Conservation (phyloP, 1,140 invertebrate genomes). For the Notospermus geniculatus region DNA sequence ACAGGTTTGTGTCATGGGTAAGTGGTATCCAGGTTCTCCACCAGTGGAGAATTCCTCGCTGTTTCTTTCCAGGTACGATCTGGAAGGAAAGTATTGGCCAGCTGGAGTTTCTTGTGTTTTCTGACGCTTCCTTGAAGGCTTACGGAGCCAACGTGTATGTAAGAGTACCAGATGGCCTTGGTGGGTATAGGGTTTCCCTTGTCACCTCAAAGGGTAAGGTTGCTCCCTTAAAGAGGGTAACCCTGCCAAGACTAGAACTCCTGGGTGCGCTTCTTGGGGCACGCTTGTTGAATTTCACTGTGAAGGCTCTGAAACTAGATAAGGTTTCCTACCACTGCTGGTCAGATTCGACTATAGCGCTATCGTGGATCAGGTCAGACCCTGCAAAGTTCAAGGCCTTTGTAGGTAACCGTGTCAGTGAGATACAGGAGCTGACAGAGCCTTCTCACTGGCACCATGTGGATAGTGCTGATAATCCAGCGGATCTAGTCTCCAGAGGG, state of each 20-base stretch:
- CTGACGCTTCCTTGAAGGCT: not conserved
- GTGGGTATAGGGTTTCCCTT: not conserved
- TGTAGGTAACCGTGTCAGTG: no score
- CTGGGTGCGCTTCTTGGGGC: not conserved
- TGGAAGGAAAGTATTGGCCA: not conserved
- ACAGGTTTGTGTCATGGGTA: not conserved
- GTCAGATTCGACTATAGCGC: no score
- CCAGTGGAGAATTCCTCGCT: not conserved
- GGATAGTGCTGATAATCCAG: no score
- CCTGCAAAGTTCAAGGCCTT: no score
- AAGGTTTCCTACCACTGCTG: no score
- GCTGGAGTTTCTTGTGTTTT: slow-evolving; percentile 2
- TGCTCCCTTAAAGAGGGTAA: not conserved
- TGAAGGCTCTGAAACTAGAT: not conserved
- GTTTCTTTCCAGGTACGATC: not conserved
- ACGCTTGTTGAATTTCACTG: not conserved
- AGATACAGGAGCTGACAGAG: no score
- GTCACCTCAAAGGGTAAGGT: not conserved
- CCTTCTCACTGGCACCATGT: no score
- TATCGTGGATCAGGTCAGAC: no score
- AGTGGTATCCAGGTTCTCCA: not conserved
- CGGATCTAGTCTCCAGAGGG: no score
- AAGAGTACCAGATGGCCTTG: not conserved
- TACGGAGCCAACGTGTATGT: slow-evolving; percentile 6
- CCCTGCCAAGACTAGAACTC: not conserved